These are phyloP conservation scores for Calcarius lapponicus DNA, from an alignment of 2,797 vertebrate genomes.

Conservation along the genomic window DNA sequence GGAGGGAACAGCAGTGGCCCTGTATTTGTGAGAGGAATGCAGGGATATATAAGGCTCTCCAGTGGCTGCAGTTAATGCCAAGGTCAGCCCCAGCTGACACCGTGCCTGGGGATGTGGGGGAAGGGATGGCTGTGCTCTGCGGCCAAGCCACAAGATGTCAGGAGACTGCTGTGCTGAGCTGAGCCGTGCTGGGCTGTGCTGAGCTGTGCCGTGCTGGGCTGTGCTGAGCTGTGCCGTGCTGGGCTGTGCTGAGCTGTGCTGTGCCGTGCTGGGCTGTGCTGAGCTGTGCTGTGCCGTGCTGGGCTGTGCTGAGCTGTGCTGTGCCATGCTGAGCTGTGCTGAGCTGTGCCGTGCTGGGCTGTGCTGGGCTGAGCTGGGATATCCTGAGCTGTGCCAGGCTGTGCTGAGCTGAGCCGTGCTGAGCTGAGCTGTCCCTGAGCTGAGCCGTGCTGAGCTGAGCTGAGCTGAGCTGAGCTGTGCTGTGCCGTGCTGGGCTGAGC, in stretches of 20 bases:
- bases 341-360: neutral
- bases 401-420: neutral
- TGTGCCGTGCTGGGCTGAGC: rapidly evolving
- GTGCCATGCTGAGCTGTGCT: neutral
- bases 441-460: neutral
- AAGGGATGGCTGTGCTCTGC: slow-evolving; percentile 37
- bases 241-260: rapidly evolving
- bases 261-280: rapidly evolving
- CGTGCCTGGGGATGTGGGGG: slow-evolving; percentile 7
- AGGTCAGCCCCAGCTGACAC: slow-evolving; percentile 43
- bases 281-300: rapidly evolving
- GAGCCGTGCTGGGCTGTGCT: neutral
- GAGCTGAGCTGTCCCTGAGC: neutral
- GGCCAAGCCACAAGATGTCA: slow-evolving; percentile 64
- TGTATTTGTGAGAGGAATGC: neutral
- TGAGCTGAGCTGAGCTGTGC: no score
- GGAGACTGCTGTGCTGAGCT: slow-evolving; percentile 13
- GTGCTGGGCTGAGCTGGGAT: no score
- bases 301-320: neutral
- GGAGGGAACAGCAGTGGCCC: neutral
- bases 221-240: rapidly evolving
- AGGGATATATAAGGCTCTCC: neutral
- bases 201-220: rapidly evolving
- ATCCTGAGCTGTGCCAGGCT: no score
- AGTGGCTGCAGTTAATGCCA: neutral